These are phyloP conservation scores for Saguinus imperator DNA, from an alignment of 2,113 vertebrate species.

Conservation along the genomic window DNA sequence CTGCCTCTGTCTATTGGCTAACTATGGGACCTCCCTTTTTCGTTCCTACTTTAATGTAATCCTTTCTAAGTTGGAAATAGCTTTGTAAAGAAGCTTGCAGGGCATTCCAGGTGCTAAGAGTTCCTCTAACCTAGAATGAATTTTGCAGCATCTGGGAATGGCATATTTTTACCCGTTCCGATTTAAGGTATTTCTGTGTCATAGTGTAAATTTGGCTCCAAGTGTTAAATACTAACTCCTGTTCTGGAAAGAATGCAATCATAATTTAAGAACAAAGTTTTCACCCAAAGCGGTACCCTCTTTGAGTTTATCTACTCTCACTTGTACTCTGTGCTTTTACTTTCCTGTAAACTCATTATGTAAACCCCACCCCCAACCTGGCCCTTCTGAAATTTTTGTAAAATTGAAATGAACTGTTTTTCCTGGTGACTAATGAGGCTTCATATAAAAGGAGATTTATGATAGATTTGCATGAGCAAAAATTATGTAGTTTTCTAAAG, in stretches of 20 bases:
- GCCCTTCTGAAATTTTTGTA: constrained; percentile 16
- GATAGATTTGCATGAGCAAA: constrained; percentile 14
- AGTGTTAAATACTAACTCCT: background rate
- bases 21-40: background rate
- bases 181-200: constrained; percentile 22
- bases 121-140: background rate
- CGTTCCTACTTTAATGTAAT: background rate
- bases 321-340: background rate
- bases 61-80: background rate
- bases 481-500: background rate
- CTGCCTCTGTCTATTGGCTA: background rate
- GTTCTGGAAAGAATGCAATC: background rate
- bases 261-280: background rate
- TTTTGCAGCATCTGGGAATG: background rate
- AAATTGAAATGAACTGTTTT: constrained; percentile 1
- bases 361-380: background rate
- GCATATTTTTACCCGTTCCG: background rate
- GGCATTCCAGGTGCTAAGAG: background rate
- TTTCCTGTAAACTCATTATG: background rate
- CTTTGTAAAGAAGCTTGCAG: background rate
- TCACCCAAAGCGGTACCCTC: background rate
- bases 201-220: background rate
- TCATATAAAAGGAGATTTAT: background rate
- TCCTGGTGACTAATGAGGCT: constrained; percentile 3
- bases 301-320: background rate